Conservation (phyloP, 2,797 vertebrate species). For the Mormyrus hasselquistii region DNA sequence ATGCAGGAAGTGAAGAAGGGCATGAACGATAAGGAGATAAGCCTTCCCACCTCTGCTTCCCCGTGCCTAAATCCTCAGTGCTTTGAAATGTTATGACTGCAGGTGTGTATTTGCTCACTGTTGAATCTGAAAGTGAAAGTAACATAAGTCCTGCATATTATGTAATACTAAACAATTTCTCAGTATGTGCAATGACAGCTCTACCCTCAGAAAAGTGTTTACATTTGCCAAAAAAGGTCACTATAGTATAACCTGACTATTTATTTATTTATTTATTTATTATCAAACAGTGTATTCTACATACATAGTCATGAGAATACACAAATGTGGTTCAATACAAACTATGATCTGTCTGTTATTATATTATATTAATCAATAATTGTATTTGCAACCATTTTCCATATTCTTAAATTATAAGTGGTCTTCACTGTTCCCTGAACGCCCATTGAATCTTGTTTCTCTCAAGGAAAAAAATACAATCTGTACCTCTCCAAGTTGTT, state of each 20-base stretch:
- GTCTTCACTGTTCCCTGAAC: background rate
- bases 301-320: background rate
- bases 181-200: background rate
- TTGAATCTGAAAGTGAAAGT: background rate
- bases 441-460: background rate
- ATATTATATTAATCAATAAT: background rate
- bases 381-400: background rate
- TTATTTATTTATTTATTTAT: constrained; percentile 5
- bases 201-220: background rate
- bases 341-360: background rate
- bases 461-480: background rate
- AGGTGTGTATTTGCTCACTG: background rate
- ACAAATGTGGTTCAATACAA: background rate
- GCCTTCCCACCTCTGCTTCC: background rate
- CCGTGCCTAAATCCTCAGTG: background rate
- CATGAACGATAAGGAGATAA: background rate
- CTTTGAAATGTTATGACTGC: background rate
- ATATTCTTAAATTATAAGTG: background rate
- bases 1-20: background rate
- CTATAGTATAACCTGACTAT: background rate
- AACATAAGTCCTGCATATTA: background rate
- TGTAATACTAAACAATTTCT: background rate
- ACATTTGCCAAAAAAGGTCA: background rate
- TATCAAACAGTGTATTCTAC: background rate
- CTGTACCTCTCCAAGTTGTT: background rate